Evolutionary conservation across 2,113 vertebrate species (phyloP).

Genomic region (Conger conger): DNA sequence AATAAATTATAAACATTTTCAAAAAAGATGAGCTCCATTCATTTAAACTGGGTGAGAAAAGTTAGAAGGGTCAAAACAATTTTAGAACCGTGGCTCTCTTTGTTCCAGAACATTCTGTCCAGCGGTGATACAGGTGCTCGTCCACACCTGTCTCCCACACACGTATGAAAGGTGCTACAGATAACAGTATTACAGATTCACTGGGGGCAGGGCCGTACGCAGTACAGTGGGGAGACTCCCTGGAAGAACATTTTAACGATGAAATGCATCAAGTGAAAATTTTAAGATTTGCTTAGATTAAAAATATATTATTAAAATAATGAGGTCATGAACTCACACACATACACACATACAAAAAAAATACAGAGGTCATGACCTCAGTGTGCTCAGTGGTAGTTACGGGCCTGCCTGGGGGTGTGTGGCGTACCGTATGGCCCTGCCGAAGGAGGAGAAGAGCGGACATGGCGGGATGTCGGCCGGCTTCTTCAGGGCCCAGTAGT

Average conservation of each 20-base stretch:
- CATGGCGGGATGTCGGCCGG: constrained; percentile 84
- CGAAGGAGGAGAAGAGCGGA: constrained; percentile 86
- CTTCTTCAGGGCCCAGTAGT: constrained; percentile 92
- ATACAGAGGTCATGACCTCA: no score
- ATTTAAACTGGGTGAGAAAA: neutral
- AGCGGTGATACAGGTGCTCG: neutral
- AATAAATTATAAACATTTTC: neutral
- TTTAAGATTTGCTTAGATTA: no score
- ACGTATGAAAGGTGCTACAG: no score
- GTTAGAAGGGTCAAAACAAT: neutral
- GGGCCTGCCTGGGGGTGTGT: neutral
- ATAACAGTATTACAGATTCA: no score
- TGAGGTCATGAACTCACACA: no score
- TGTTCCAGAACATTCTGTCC: neutral
- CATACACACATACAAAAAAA: no score
- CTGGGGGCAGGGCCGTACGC: no score
- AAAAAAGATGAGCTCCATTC: neutral
- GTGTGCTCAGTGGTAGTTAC: no score
- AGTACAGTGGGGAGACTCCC: no score
- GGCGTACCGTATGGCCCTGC: constrained; percentile 82
- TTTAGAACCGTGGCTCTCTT: neutral
- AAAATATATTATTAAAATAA: no score
- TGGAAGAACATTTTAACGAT: no score
- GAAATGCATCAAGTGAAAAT: no score
- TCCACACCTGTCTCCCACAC: neutral